Evolutionary conservation across 2,113 vertebrate genomes (phyloP).

Genomic region (Zosterops hypoxanthus): DNA sequence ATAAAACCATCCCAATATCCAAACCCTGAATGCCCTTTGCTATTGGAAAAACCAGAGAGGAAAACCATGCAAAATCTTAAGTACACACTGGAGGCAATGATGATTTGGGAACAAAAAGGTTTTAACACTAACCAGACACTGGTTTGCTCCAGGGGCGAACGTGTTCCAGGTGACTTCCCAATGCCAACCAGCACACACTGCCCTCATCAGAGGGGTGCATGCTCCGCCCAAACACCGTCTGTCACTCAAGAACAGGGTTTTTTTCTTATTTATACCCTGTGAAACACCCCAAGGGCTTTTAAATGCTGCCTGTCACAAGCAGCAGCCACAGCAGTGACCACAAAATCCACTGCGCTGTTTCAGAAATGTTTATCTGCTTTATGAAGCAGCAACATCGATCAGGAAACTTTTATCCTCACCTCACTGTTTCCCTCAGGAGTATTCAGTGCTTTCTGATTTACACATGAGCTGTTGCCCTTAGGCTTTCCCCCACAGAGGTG

Average conservation of each 20-base stretch:
- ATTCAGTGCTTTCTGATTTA: not conserved
- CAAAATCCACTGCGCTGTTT: rapidly evolving
- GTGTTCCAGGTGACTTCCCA: not conserved
- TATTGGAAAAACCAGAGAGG: not conserved
- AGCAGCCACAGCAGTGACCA: not conserved
- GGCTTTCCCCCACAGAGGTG: not conserved
- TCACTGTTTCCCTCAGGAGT: not conserved
- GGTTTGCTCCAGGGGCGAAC: not conserved
- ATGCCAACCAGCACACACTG: rapidly evolving
- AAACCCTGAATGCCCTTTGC: not conserved
- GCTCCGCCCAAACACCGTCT: not conserved
- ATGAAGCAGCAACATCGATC: not conserved
- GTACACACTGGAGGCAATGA: not conserved
- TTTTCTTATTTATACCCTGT: not conserved
- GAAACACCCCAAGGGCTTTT: not conserved
- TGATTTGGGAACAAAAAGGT: not conserved
- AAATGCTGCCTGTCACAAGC: not conserved
- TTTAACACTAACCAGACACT: not conserved
- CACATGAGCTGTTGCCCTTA: not conserved
- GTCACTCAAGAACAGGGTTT: not conserved
- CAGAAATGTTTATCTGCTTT: not conserved
- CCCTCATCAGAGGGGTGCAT: not conserved
- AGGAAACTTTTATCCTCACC: not conserved
- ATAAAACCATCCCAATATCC: not conserved
- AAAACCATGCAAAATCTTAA: not conserved